Evolutionary conservation across 1,140 invertebrate species (phyloP), one percentile per base, ranked within the genome.

Genomic region (Cylas formicarius): DNA sequence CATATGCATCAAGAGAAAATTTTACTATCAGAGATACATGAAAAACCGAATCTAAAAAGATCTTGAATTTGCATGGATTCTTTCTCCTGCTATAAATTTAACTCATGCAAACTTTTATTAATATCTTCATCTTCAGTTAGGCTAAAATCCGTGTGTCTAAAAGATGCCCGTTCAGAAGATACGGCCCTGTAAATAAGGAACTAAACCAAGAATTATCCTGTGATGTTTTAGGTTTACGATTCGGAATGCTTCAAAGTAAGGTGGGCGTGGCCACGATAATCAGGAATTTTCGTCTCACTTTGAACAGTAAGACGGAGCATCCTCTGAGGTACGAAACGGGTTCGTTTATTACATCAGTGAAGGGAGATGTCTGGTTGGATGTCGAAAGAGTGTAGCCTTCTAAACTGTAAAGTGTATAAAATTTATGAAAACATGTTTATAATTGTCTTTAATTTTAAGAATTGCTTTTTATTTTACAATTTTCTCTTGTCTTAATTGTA

Each of bases 361-460:
- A 53, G 55, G 75, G 54, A 14, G 57, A 56, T 14, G 34, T 68
- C 17, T 57, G 56, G 38, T 36, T 68, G 7, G 34, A 56, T 29
- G 27, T 54, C 2, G 36, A 52, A 19, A 68, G 66, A 40, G 56
- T 79, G 16, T 57, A 68, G n/a, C n/a, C n/a, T n/a, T n/a, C n/a
- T n/a, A n/a, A n/a, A n/a, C n/a, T n/a, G n/a, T n/a, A n/a, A n/a
- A n/a, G n/a, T n/a, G n/a, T n/a, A n/a, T n/a, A n/a, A n/a, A n/a
- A n/a, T n/a, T n/a, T n/a, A n/a, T n/a, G n/a, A n/a, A n/a, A n/a
- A n/a, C n/a, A n/a, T n/a, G n/a, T n/a, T n/a, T n/a, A n/a, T n/a
- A n/a, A n/a, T n/a, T n/a, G n/a, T n/a, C n/a, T n/a, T n/a, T n/a
- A n/a, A n/a, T n/a, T n/a, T n/a, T n/a, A n/a, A n/a, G n/a, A n/a